Evolutionary conservation across 2,113 vertebrate genomes (phyloP).

Genomic region (Motacilla tschutschensis): DNA sequence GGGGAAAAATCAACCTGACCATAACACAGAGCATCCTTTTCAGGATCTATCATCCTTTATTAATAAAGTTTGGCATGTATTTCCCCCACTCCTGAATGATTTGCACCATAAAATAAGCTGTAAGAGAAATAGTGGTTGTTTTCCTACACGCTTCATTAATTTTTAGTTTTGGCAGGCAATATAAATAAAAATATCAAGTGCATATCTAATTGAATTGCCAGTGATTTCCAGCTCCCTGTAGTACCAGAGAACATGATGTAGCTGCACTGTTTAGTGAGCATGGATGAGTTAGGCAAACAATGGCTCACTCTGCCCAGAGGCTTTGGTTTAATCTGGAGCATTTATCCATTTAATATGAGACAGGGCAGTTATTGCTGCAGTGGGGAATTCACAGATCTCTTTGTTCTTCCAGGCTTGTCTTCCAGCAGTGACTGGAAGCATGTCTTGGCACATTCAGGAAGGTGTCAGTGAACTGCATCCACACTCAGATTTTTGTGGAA

Average conservation of each 20-base stretch:
- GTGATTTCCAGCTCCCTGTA: slow-evolving; percentile 54
- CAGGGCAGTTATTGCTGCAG: not conserved
- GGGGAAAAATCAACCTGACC: not conserved
- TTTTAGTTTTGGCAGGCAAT: slow-evolving; percentile 69
- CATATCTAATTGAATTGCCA: slow-evolving; percentile 71
- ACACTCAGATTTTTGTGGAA: not conserved
- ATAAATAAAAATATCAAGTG: slow-evolving; percentile 66
- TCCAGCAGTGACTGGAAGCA: not conserved
- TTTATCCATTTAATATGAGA: slow-evolving; percentile 9
- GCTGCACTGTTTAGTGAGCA: slow-evolving; percentile 13
- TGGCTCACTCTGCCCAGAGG: slow-evolving; percentile 16
- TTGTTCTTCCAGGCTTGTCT: not conserved
- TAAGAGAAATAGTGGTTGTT: slow-evolving; percentile 64
- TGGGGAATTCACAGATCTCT: not conserved
- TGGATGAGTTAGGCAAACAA: slow-evolving; percentile 47
- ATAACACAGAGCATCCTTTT: slow-evolving; percentile 24
- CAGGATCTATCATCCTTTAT: slow-evolving; percentile 29
- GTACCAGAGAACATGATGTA: slow-evolving; percentile 36
- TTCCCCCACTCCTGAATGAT: slow-evolving; percentile 59
- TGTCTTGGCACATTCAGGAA: not conserved
- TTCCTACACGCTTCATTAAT: slow-evolving; percentile 74
- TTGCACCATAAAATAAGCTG: slow-evolving; percentile 61
- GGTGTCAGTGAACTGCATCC: not conserved
- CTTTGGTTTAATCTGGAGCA: slow-evolving; percentile 29
- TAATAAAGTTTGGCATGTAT: slow-evolving; percentile 46